phyloP scores from a whole-genome alignment of 2,797 vertebrate species.

The Morelia viridis region DNA sequence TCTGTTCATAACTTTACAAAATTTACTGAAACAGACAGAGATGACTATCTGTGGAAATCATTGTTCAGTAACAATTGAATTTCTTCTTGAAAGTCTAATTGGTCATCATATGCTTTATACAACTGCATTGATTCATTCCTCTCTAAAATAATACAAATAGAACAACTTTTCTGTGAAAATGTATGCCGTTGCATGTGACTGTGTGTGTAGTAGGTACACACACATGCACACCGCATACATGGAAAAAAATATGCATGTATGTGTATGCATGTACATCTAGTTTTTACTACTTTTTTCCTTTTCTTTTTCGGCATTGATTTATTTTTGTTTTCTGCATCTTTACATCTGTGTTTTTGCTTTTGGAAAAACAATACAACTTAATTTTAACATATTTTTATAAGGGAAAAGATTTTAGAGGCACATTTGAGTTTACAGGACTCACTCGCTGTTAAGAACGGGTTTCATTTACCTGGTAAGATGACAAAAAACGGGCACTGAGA shows the following conservation, averaged over 20 bases:
- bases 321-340: neutral
- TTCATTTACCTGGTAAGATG: neutral
- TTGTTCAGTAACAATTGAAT: neutral
- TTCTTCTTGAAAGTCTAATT: constrained; percentile 4
- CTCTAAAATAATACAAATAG: neutral
- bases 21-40: neutral
- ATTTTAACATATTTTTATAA: neutral
- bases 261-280: neutral
- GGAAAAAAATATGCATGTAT: neutral
- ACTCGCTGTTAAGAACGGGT: neutral
- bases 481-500: neutral
- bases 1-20: neutral
- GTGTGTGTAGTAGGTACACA: neutral
- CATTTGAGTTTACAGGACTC: neutral
- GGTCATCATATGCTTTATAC: neutral
- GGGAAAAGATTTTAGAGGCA: neutral
- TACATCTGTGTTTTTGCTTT: neutral
- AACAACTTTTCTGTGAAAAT: neutral
- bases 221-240: neutral
- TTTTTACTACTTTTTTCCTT: neutral
- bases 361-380: neutral
- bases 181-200: neutral
- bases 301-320: neutral
- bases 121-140: neutral
- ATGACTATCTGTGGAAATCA: neutral